Conservation (phyloP, 2,113 vertebrate species). For the Megaleporinus macrocephalus region DNA sequence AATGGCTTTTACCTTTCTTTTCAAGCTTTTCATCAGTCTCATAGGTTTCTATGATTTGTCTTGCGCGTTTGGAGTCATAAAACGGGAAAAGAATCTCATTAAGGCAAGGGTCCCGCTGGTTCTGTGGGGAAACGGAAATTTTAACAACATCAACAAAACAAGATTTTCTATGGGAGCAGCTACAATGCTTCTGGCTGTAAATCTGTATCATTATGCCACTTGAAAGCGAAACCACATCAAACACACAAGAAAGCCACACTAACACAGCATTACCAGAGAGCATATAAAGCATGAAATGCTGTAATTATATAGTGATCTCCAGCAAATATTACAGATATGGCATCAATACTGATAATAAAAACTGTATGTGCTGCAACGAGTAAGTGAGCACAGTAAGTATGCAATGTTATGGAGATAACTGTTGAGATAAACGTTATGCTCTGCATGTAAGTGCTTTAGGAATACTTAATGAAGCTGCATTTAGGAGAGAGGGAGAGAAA, state of each 20-base stretch:
- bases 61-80: constrained; percentile 93
- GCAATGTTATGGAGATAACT: background rate
- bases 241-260: background rate
- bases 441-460: background rate
- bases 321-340: background rate
- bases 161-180: constrained; percentile 21
- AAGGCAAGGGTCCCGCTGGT: constrained; percentile 94
- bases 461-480: constrained; percentile 12
- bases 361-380: too few species aligned
- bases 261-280: constrained; percentile 1
- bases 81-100: constrained; percentile 99
- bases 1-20: constrained; percentile 82
- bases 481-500: background rate
- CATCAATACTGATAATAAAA: background rate
- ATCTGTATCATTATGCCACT: constrained; percentile 15
- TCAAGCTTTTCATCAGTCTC: constrained; percentile 91
- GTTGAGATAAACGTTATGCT: background rate
- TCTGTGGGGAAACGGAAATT: constrained; percentile 77
- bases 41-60: constrained; percentile 93
- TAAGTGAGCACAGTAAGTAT: background rate
- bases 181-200: background rate
- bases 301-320: background rate
- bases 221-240: constrained; percentile 10
- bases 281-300: background rate
- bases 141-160: constrained; percentile 19